These are phyloP conservation scores for Apis florea DNA, from an alignment of 1,140 invertebrate genomes.

Conservation along the genomic window DNA sequence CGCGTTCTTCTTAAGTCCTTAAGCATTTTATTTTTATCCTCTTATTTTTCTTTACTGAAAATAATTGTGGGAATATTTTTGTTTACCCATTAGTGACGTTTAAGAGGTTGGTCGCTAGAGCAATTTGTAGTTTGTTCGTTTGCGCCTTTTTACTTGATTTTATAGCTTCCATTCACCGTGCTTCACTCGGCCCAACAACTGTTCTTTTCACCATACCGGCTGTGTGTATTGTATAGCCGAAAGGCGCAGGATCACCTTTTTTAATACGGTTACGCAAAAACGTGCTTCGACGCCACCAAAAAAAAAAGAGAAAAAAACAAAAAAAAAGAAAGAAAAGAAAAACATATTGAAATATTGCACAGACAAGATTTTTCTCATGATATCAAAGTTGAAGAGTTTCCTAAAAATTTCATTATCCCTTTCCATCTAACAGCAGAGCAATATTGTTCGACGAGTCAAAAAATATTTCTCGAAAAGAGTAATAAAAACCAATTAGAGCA, in stretches of 20 bases:
- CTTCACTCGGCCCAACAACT: not conserved
- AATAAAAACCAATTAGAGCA: constrained; percentile 47
- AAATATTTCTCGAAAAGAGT: constrained; percentile 39
- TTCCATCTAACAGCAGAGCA: not conserved
- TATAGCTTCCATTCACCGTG: constrained; percentile 27
- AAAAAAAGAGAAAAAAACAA: not conserved
- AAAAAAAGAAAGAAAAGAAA: not conserved
- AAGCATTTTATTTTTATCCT: not conserved
- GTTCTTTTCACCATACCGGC: constrained; percentile 5
- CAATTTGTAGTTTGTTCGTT: constrained; percentile 27
- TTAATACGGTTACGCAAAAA: not conserved
- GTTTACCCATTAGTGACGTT: not conserved
- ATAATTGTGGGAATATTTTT: constrained; percentile 1
- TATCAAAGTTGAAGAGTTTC: not conserved
- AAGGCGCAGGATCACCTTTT: not conserved
- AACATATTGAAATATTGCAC: too few species aligned
- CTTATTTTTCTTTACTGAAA: not conserved
- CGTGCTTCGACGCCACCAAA: too few species aligned
- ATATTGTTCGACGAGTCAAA: constrained; percentile 28
- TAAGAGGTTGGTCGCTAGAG: not conserved
- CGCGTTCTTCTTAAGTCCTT: not conserved
- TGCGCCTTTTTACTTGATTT: constrained; percentile 9
- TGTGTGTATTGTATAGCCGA: not conserved
- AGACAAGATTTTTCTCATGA: not conserved
- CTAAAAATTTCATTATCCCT: constrained; percentile 24